Percentiles rank a stretch among this genome's conserved stretches.
Conservation (phyloP, 2,113 vertebrate genomes). For the Engraulis encrasicolus region DNA sequence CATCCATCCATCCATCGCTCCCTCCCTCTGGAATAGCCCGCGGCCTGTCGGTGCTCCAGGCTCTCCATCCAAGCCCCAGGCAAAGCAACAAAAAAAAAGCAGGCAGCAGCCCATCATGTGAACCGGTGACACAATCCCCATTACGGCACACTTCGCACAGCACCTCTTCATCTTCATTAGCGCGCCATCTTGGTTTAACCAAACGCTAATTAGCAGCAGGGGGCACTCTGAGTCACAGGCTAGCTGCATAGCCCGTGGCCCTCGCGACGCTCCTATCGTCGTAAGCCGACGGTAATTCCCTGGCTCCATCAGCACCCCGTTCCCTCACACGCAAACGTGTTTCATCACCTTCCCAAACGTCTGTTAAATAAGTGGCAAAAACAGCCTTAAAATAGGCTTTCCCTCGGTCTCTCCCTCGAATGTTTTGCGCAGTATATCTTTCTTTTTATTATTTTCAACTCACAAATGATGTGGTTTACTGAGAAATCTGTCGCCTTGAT, state of each 20-base stretch:
- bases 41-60: not conserved
- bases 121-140: not conserved
- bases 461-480: constrained; percentile 19
- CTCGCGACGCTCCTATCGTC: constrained; percentile 1
- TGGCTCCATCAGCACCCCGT: not conserved
- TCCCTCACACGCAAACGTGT: constrained; percentile 12
- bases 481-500: constrained; percentile 20
- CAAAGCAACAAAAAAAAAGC: too few species aligned
- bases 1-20: too few species aligned
- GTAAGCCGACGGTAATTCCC: not conserved
- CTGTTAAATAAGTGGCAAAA: constrained; percentile 15
- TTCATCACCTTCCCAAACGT: constrained; percentile 14
- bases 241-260: not conserved
- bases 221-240: constrained; percentile 18
- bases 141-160: not conserved
- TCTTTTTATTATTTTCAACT: not conserved
- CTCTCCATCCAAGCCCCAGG: not conserved
- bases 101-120: not conserved
- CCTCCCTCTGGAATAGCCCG: not conserved
- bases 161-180: constrained; percentile 53
- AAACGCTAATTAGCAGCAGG: constrained; percentile 5
- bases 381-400: not conserved
- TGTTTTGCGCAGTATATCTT: not conserved
- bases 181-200: constrained; percentile 44
- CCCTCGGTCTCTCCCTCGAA: too few species aligned